These are phyloP conservation scores for Poeciliopsis infans DNA, from an alignment of 2,797 vertebrate species.

Conservation along the genomic window DNA sequence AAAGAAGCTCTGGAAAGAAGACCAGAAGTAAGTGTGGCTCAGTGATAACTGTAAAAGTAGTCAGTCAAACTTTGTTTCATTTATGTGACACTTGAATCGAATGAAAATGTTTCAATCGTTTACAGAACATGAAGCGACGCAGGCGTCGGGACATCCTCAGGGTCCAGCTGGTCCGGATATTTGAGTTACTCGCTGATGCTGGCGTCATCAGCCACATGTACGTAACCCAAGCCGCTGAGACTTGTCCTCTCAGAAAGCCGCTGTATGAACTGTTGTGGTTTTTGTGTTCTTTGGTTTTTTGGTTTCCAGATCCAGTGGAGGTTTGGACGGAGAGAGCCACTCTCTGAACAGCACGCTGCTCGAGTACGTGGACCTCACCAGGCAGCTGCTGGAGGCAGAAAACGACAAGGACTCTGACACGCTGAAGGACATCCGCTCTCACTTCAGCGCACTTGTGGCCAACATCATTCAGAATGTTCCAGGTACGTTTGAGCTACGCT, in stretches of 20 bases:
- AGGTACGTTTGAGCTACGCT: slow-evolving; percentile 78
- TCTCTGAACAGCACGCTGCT: slow-evolving; percentile 95
- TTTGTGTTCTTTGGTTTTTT: not conserved
- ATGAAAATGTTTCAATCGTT: slow-evolving; percentile 4
- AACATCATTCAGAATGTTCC: slow-evolving; percentile 99
- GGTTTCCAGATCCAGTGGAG: slow-evolving; percentile 90
- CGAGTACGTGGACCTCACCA: slow-evolving; percentile 97
- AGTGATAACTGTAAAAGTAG: not conserved
- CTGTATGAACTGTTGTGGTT: not conserved
- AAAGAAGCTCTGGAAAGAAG: slow-evolving; percentile 99
- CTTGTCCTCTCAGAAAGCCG: not conserved
- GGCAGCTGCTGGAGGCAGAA: slow-evolving; percentile 96
- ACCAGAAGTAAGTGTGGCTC: slow-evolving; percentile 89
- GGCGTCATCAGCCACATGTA: slow-evolving; percentile 98
- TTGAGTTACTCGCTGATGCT: slow-evolving; percentile 97
- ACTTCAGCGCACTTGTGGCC: slow-evolving; percentile 99
- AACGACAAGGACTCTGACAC: slow-evolving; percentile 99
- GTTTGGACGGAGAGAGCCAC: slow-evolving; percentile 96
- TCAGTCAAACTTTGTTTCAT: not conserved
- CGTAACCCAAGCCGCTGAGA: slow-evolving; percentile 37
- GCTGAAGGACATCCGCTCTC: slow-evolving; percentile 95
- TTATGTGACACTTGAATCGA: not conserved
- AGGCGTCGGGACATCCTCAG: slow-evolving; percentile 98
- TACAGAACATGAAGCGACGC: slow-evolving; percentile 98
- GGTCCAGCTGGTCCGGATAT: slow-evolving; percentile 98